Evolutionary conservation across 2,888 invertebrate species (phyloP).

Genomic region (Torymus tubicola): DNA sequence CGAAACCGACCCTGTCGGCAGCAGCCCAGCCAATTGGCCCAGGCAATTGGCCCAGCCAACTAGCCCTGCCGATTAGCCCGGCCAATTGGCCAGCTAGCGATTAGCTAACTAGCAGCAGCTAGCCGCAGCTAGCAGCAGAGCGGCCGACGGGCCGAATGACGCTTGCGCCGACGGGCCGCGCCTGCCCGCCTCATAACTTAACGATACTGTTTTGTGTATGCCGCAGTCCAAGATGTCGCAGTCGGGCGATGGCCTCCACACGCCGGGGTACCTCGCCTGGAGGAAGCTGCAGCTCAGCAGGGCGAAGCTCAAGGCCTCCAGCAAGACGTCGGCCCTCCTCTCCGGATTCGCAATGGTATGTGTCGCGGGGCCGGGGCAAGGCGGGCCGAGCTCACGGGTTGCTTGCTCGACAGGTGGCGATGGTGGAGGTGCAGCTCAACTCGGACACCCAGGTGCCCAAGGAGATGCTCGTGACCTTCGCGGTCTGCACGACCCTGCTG

Average conservation of each 20-base stretch:
- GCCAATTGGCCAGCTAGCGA: too few relatives aligned
- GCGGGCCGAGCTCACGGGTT: too few relatives aligned
- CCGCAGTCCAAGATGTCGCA: constrained; percentile 86
- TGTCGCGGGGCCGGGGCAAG: not conserved
- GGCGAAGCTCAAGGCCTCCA: constrained; percentile 98
- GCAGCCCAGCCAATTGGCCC: too few relatives aligned
- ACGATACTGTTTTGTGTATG: not conserved
- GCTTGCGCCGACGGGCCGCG: too few relatives aligned
- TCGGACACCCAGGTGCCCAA: constrained; percentile 86
- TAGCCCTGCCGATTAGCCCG: too few relatives aligned
- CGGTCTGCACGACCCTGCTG: constrained; percentile 94
- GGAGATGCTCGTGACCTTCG: constrained; percentile 92
- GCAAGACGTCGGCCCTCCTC: constrained; percentile 96
- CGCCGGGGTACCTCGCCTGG: constrained; percentile 92
- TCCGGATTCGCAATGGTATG: constrained; percentile 98
- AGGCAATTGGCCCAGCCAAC: too few relatives aligned
- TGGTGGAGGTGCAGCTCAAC: constrained; percentile 96
- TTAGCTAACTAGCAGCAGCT: too few relatives aligned
- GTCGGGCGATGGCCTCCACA: constrained; percentile 86
- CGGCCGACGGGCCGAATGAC: too few relatives aligned
- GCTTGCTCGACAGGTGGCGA: constrained; percentile 84
- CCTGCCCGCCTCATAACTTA: too few relatives aligned
- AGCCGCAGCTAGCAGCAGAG: too few relatives aligned
- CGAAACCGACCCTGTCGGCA: too few relatives aligned
- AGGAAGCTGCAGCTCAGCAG: constrained; percentile 94